phyloP scores from a whole-genome alignment of 2,113 vertebrate species.

The Serilophus lunatus region DNA sequence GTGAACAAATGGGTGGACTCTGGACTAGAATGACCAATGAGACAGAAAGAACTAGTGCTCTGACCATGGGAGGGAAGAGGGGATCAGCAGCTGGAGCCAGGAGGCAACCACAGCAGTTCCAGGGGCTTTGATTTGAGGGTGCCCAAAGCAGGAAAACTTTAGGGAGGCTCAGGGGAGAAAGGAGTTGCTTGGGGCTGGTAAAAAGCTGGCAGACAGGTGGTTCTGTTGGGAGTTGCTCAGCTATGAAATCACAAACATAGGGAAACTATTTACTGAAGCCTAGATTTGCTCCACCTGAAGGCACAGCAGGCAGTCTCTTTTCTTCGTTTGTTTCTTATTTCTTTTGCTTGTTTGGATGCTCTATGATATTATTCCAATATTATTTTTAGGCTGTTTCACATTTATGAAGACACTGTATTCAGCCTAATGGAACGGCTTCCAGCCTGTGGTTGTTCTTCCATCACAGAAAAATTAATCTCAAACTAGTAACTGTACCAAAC shows the following conservation, averaged over 20 bases:
- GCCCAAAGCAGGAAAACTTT: background rate
- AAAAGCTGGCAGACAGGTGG: conserved; percentile 5
- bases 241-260: background rate
- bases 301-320: background rate
- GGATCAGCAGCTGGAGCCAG: background rate
- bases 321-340: background rate
- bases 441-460: background rate
- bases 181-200: background rate
- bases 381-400: background rate
- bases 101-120: background rate
- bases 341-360: conserved; percentile 30
- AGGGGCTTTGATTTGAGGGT: background rate
- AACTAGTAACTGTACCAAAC: background rate
- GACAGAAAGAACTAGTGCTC: background rate
- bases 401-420: background rate
- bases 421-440: background rate
- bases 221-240: background rate
- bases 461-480: background rate
- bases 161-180: background rate
- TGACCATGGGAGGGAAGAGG: background rate
- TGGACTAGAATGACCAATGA: background rate
- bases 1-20: background rate
- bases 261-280: background rate
- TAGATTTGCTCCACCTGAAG: conserved; percentile 30
- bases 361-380: background rate